Percentiles rank a stretch among this genome's conserved stretches.
These are phyloP conservation scores for Saccostrea echinata DNA, from an alignment of 1,140 invertebrate species.

Conservation along the genomic window DNA sequence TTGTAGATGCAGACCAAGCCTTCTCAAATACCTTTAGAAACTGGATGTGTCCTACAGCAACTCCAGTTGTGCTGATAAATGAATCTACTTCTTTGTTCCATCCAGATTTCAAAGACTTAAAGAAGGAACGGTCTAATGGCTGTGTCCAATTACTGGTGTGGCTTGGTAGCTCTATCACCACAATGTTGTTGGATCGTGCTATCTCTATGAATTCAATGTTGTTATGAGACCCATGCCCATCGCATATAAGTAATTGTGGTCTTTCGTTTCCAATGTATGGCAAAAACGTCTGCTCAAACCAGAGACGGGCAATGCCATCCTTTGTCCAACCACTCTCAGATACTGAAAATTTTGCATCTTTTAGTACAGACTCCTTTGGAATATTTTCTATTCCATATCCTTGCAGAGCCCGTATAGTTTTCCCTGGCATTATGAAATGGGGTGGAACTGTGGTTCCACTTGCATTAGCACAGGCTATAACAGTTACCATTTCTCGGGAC, in stretches of 20 bases:
- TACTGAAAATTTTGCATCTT: background rate
- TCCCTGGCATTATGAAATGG: too few relatives aligned
- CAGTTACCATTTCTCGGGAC: too few relatives aligned
- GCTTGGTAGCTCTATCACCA: constrained; percentile 37
- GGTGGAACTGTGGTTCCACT: too few relatives aligned
- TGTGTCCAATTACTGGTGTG: constrained; percentile 54
- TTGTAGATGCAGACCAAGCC: constrained; percentile 9
- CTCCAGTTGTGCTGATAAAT: constrained; percentile 39
- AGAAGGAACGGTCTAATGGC: constrained; percentile 48
- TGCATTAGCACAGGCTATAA: too few relatives aligned
- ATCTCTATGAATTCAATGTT: background rate
- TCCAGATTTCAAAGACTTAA: constrained; percentile 50
- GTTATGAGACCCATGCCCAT: background rate
- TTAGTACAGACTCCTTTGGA: background rate
- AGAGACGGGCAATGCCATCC: background rate
- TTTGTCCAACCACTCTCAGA: background rate
- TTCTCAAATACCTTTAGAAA: constrained; percentile 40
- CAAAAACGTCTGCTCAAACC: background rate
- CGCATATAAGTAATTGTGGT: background rate
- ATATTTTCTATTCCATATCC: too few relatives aligned
- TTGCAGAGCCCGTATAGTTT: too few relatives aligned
- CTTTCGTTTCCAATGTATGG: background rate
- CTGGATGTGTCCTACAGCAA: constrained; percentile 50
- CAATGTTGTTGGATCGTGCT: constrained; percentile 8
- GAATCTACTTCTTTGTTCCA: constrained; percentile 42